phyloP scores from a whole-genome alignment of 2,797 vertebrate genomes.

The Bovichtus diacanthus region DNA sequence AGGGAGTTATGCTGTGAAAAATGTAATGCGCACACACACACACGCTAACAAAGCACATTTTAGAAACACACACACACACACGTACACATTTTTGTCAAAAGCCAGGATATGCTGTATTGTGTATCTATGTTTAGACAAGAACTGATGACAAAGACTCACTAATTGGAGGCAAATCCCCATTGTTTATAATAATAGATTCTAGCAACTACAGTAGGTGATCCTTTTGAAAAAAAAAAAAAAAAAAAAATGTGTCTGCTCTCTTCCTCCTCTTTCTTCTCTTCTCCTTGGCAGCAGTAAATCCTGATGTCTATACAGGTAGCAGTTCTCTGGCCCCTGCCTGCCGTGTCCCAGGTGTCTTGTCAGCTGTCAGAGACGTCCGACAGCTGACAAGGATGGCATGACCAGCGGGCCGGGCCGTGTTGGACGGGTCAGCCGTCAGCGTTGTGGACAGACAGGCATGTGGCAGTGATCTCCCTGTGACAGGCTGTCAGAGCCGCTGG shows the following conservation, averaged over 20 bases:
- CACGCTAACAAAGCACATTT: conserved; percentile 46
- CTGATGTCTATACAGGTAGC: conserved; percentile 94
- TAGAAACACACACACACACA: conserved; percentile 24
- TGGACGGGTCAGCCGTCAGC: conserved; percentile 93
- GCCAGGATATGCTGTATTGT: conserved; percentile 22
- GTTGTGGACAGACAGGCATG: conserved; percentile 84
- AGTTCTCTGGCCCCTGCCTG: conserved; percentile 86
- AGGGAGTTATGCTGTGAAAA: conserved; percentile 71
- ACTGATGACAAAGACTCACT: conserved; percentile 47
- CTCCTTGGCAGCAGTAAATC: conserved; percentile 87
- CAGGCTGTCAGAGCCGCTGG: conserved; percentile 88
- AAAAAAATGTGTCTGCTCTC: conserved; percentile 22
- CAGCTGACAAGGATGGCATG: conserved; percentile 93
- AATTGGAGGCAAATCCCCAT: conserved; percentile 42
- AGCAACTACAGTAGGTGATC: conserved; percentile 39
- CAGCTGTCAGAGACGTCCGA: conserved; percentile 95
- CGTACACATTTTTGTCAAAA: conserved; percentile 40
- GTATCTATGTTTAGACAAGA: conserved; percentile 33
- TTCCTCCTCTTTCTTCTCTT: conserved; percentile 32
- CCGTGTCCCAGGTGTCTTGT: conserved; percentile 92
- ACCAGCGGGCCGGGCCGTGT: conserved; percentile 89
- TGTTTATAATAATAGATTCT: conserved; percentile 50
- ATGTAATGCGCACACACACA: conserved; percentile 48
- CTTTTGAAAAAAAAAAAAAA: conserved; percentile 23
- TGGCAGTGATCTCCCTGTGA: conserved; percentile 91